Evolutionary conservation across 53 echinoderm and acorn worm genomes (phyloP).

Genomic region (Mesocentrotus franciscanus): DNA sequence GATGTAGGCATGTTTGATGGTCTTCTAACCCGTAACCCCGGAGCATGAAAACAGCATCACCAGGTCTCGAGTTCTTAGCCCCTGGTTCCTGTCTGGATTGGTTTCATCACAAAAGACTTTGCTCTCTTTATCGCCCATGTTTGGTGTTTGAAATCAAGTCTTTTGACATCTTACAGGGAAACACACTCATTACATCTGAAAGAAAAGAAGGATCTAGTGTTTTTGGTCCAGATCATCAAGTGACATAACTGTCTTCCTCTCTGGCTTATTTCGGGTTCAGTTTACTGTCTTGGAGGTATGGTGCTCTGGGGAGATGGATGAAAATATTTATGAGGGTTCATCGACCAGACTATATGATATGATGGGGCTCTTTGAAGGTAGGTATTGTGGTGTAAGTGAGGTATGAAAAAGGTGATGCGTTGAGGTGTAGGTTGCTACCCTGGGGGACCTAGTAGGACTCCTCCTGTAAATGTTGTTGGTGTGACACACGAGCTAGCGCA

Average conservation of each 20-base stretch:
- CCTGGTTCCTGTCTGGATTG: conserved; percentile 26
- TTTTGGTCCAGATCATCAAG: conserved; percentile 49
- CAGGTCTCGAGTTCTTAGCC: conserved; percentile 53
- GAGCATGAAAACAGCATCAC: conserved; percentile 65
- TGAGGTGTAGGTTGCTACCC: conserved; percentile 58
- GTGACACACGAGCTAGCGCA: conserved; percentile 7
- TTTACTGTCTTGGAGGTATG: conserved; percentile 59
- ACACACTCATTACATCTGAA: conserved; percentile 45
- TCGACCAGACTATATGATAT: conserved; percentile 48
- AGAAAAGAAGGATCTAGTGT: conserved; percentile 1
- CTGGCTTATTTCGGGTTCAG: conserved; percentile 38
- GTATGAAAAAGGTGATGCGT: conserved; percentile 26
- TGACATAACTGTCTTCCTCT: conserved; percentile 68
- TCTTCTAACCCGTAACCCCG: conserved; percentile 42
- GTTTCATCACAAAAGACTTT: conserved; percentile 31
- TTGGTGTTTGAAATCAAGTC: conserved; percentile 48
- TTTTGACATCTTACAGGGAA: conserved; percentile 63
- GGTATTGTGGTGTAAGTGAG: conserved; percentile 9
- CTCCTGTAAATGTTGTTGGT: conserved; percentile 59
- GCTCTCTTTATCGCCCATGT: conserved; percentile 19
- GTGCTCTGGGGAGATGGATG: conserved; percentile 40
- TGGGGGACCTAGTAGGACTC: conserved; percentile 46
- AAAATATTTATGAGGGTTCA: conserved; percentile 64
- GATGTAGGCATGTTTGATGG: conserved; percentile 56
- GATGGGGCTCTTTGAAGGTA: conserved; percentile 43